Percentiles rank a stretch among this genome's conserved stretches.
Conservation (phyloP, 2,113 vertebrate species). For the Grantiella picta region DNA sequence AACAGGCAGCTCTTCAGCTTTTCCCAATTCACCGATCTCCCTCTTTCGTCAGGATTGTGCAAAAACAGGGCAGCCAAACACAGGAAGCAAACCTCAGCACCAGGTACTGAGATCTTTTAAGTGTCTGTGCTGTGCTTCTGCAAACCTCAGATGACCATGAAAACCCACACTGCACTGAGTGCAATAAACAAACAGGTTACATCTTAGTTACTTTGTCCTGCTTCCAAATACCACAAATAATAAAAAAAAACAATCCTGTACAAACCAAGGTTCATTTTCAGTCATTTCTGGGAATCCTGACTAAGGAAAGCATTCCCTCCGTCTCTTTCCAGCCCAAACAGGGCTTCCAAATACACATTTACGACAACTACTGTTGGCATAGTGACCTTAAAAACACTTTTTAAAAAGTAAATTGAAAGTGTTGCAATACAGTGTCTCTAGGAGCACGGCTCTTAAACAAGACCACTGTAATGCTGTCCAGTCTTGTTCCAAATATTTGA, state of each 20-base stretch:
- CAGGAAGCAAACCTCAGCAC: neutral
- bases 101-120: rapidly evolving
- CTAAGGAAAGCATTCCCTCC: neutral
- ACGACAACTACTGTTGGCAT: neutral
- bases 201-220: neutral
- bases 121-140: neutral
- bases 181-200: neutral
- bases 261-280: neutral
- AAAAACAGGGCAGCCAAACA: neutral
- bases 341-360: neutral
- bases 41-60: neutral
- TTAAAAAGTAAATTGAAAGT: neutral
- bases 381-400: neutral
- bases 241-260: neutral
- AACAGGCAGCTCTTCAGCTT: neutral
- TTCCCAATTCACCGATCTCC: neutral
- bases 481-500: neutral
- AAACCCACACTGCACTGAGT: neutral
- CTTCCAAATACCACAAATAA: neutral
- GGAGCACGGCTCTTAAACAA: neutral
- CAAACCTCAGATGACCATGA: neutral
- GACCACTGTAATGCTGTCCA: neutral
- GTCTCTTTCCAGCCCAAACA: neutral
- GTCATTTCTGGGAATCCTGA: neutral
- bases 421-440: neutral